Evolutionary conservation across 2,888 invertebrate genomes (phyloP), one percentile per base, ranked within the genome.

Genomic region (Cerastis rubricosa): DNA sequence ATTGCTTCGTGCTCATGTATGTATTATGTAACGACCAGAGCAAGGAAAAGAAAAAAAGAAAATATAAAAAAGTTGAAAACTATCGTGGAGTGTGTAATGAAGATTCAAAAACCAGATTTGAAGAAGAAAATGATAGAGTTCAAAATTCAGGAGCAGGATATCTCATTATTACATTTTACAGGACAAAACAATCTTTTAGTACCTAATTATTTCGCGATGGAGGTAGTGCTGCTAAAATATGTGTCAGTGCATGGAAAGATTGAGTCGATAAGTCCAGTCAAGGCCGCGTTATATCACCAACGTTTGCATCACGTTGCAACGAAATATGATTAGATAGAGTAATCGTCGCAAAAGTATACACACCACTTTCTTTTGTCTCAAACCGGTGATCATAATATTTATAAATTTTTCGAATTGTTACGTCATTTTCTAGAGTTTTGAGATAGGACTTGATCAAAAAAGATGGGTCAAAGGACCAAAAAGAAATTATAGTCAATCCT

Each of bases 281-380:
- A 95, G 95, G 96, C 89, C 94, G 89, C 68, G 64, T 87, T 88
- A 89, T 93, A 93, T 92, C 91, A 91, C 88, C 91, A 79, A 91
- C 90, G 84, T 89, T 87, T 91, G 90, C 91, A 91, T 89, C 89
- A 90, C 89, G 90, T 89, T 90, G 90, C 92, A 91, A 76, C 86
- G 86, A 81, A 88, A 84, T 74, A 91, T 79, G 96, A 96, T 96
- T 94, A 96, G 95, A 94, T 94, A 93, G 80, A 83, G 82, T 87
- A 89, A 89, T 92, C 87, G 76, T 74, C 85, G 75, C 80, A 76
- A 79, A 86, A 83, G 75, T 83, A 73, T 85, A 86, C 43, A 82
- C 25, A 77, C 71, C 40, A 81, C 77, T 86, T 87, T 85, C 79
- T 78, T 77, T 80, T 73, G 79, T 66, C 75, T 79, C 45, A 59